A percentile compares a stretch with the other conserved stretches of the same genome.
Conservation (phyloP, 2,797 vertebrate genomes). For the Coilia nasus region DNA sequence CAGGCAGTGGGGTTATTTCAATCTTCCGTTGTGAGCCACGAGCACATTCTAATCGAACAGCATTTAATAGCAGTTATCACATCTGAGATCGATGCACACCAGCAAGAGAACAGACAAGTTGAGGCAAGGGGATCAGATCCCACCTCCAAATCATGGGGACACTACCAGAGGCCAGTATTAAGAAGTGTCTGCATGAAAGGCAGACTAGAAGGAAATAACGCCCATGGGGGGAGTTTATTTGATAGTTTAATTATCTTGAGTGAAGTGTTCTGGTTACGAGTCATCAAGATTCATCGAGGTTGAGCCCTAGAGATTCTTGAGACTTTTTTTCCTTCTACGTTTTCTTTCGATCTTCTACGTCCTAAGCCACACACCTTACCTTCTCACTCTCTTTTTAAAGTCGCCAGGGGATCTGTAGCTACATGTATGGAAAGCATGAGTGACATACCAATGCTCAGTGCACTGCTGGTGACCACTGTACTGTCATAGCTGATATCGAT, state of each 20-base stretch:
- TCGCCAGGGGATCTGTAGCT: background rate
- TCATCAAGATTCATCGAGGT: slow-evolving; percentile 23
- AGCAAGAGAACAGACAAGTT: background rate
- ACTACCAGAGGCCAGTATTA: background rate
- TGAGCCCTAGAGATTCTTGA: slow-evolving; percentile 3
- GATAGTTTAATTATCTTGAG: slow-evolving; percentile 34
- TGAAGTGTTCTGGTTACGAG: slow-evolving; percentile 9
- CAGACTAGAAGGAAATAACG: background rate
- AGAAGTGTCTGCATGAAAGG: background rate
- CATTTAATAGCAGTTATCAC: slow-evolving; percentile 31
- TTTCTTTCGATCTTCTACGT: background rate
- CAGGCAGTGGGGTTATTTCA: slow-evolving; percentile 13
- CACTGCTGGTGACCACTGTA: background rate
- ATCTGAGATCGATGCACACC: slow-evolving; percentile 25
- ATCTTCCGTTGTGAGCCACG: slow-evolving; percentile 5
- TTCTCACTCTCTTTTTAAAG: background rate
- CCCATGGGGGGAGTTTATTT: slow-evolving; percentile 28
- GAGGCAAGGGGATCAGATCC: background rate
- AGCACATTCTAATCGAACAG: slow-evolving; percentile 16
- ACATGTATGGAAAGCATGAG: background rate
- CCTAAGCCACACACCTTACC: background rate
- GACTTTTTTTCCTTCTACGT: background rate
- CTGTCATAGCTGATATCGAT: background rate
- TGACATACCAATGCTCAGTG: background rate
- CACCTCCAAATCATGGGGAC: slow-evolving; percentile 12